A percentile compares a stretch with the other conserved stretches of the same genome.
These are phyloP conservation scores for Axis porcinus DNA, from an alignment of 2,113 vertebrate genomes.

Conservation along the genomic window DNA sequence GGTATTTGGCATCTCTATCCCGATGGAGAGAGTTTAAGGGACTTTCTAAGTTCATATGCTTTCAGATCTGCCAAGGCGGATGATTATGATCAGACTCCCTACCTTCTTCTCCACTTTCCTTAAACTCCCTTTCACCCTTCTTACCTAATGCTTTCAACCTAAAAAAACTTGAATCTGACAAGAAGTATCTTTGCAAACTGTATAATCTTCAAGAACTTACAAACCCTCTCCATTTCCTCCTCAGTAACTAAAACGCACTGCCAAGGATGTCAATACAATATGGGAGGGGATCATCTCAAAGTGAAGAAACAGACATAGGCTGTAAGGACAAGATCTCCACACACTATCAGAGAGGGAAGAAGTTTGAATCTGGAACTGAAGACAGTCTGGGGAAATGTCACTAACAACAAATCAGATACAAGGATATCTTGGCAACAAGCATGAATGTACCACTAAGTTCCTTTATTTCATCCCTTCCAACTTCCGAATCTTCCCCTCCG, in stretches of 20 bases:
- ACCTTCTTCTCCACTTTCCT: neutral
- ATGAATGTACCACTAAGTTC: neutral
- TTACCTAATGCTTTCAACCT: neutral
- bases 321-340: neutral
- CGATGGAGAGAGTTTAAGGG: neutral
- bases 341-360: neutral
- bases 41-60: neutral
- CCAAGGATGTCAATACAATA: neutral
- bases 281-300: neutral
- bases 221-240: neutral
- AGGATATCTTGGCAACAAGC: neutral
- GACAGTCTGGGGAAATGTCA: neutral
- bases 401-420: neutral
- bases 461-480: neutral
- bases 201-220: neutral
- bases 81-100: neutral
- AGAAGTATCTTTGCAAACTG: conserved; percentile 1
- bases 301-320: neutral
- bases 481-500: neutral
- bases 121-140: neutral
- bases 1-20: neutral
- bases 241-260: neutral
- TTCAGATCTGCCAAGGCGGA: neutral
- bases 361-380: neutral
- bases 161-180: neutral